Evolutionary conservation across 2,113 vertebrate species (phyloP), one percentile per base, ranked within the genome.

Genomic region (Macroglossus sobrinus): DNA sequence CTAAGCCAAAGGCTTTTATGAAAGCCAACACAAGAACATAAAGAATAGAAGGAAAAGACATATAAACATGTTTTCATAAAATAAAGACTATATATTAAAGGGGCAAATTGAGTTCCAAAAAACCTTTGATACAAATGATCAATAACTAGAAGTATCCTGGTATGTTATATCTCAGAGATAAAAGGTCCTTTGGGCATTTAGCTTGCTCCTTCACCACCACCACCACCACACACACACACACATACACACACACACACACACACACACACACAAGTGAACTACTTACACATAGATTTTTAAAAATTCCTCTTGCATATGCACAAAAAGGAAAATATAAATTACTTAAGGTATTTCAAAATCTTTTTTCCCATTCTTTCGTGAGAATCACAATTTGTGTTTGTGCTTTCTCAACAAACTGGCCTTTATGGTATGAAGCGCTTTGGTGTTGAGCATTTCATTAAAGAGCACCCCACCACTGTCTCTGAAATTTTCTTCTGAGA

Each of bases 321-420:
- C 55, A 92, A 63, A 84, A 91, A 78, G 28, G 26, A 63, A 96
- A 81, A 79, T 21, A 75, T 72, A 95, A 84, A 84, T 33, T n/a
- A n/a, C n/a, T 69, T 35, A 76, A 94, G 19, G 40, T 50, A 86
- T 69, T 76, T 14, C 13, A 30, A 78, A 86, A 63, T 0, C 12
- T 3, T 76, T 66, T 66, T 84, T 45, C 76, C 74, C 30, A 63
- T 75, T 90, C 40, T 50, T 43, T 40, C 35, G 40, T 50, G 30
- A 7, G 43, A 75, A 50, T 53, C 55, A 35, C 45, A 63, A 26
- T 55, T 28, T 79, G 26, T n/a, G 35, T 87, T 75, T 74, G 30
- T 76, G 14, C 68, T 92, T 75, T 68, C 43, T 76, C 5, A 40
- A 43, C 0, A 30, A 12, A 66, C 33, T 74, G 43, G 35, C 57